These are phyloP conservation scores for Danio choprae DNA, from an alignment of 2,797 vertebrate genomes.

Conservation along the genomic window DNA sequence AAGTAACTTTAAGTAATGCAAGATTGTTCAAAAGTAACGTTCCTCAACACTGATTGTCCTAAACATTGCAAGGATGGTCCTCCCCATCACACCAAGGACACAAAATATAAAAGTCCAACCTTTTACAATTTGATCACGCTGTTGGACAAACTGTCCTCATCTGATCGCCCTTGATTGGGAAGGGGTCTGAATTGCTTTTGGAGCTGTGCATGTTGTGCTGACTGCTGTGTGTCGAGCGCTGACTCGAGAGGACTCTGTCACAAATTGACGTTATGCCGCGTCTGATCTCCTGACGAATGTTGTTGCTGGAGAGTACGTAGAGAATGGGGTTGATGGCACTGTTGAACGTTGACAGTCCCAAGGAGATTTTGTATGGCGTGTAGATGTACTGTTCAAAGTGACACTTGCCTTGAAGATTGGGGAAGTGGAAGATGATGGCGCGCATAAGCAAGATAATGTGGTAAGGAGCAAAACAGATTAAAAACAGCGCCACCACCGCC, in stretches of 20 bases:
- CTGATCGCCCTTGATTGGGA: neutral
- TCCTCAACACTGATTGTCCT: no score
- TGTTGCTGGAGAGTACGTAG: conserved; percentile 85
- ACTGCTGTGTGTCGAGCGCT: conserved; percentile 60
- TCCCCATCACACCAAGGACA: neutral
- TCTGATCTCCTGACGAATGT: conserved; percentile 77
- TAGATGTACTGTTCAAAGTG: conserved; percentile 77
- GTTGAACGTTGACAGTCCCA: conserved; percentile 86
- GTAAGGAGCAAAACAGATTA: conserved; percentile 89
- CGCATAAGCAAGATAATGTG: conserved; percentile 83
- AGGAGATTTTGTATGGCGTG: conserved; percentile 76
- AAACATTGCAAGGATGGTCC: no score
- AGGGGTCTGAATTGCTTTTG: conserved; percentile 64
- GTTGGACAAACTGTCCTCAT: neutral
- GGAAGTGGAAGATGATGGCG: conserved; percentile 71
- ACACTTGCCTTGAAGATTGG: conserved; percentile 46
- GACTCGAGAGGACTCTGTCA: conserved; percentile 15
- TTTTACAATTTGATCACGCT: neutral
- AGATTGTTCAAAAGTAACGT: no score
- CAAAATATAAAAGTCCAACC: neutral
- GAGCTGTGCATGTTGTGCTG: conserved; percentile 60
- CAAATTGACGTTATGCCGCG: conserved; percentile 63
- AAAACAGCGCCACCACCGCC: conserved; percentile 83
- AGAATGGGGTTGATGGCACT: conserved; percentile 87
- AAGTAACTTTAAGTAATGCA: no score